Base-by-base conservation (phyloP, 2,888 invertebrate species). In the Trilocha varians region DNA sequence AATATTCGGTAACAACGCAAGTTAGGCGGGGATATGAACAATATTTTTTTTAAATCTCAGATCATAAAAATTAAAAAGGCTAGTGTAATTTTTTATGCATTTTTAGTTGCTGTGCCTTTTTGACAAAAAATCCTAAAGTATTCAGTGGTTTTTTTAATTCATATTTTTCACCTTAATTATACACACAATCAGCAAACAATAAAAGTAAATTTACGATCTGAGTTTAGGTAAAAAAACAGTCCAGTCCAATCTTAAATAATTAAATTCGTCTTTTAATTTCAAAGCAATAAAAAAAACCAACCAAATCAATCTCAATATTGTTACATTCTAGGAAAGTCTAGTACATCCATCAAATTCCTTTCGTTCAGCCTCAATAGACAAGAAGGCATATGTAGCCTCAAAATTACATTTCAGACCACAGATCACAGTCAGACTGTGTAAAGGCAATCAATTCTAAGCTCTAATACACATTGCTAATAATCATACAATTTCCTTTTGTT, bases 351-450 rank as follows among this genome's bases (percentile, higher is more conserved):
- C 49, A 55, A 58, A 50, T 57, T 53, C 54, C 50, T 43, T 42
- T 44, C 40, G 11, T 43, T 56, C 56, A 60, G 57, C 50, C 56
- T 58, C 55, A 39, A 34, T 11, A 36, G 36, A 11, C 17, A 34
- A 32, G 34, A 33, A 35, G 33, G 18, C 25, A 33, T 34, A 49
- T 33, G 46, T 50, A 57, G 57, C 51, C 57, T 58, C 55, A 51
- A 57, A 59, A 59, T 59, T 59, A 53, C 40, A 52, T 52, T 47
- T 56, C 48, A 52, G 51, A 57, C 53, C 48, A 52, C 42, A 43
- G 15, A 46, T 41, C 57, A 64, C 65, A 70, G 68, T 69, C 50
- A 51, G 34, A 70, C 65, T 68, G 65, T 59, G 60, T 47, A 49
- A 46, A 49, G 42, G 38, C 42, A 35, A 38, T 38, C 17, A 25